These are phyloP conservation scores for Liopterus haemorrhoidalis DNA, from an alignment of 2,888 invertebrate genomes.

Conservation along the genomic window DNA sequence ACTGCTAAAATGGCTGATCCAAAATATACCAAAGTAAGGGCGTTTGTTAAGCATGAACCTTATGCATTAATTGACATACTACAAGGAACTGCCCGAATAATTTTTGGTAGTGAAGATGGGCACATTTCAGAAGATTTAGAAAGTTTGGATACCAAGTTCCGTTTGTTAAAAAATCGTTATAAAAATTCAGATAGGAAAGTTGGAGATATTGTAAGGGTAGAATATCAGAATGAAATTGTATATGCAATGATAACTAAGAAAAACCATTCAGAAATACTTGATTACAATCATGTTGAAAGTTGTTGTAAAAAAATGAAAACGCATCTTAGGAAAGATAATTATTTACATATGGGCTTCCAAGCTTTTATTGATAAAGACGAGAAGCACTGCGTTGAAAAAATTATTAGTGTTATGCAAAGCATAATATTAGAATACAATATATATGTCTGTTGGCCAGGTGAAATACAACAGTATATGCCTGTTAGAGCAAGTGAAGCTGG, in stretches of 20 bases:
- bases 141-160: conserved; percentile 37
- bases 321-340: conserved; percentile 27
- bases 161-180: conserved; percentile 36
- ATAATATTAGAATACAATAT: conserved; percentile 35
- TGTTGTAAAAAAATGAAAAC: conserved; percentile 31
- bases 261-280: conserved; percentile 25
- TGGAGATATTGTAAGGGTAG: conserved; percentile 34
- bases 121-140: conserved; percentile 35
- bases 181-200: conserved; percentile 29
- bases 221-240: conserved; percentile 27
- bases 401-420: conserved; percentile 39
- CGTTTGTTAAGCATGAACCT: conserved; percentile 20
- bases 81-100: conserved; percentile 38
- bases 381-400: conserved; percentile 37
- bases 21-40: too few relatives aligned
- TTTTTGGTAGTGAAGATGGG: conserved; percentile 38
- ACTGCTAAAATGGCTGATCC: too few relatives aligned
- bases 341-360: conserved; percentile 33
- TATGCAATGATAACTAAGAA: conserved; percentile 36
- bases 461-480: conserved; percentile 7
- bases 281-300: conserved; percentile 31
- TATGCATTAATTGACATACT: conserved; percentile 37
- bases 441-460: conserved; percentile 36
- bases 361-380: conserved; percentile 32
- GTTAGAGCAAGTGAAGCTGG: too few relatives aligned